Evolutionary conservation across 2,797 vertebrate species (phyloP).

Genomic region (Rhincodon typus): DNA sequence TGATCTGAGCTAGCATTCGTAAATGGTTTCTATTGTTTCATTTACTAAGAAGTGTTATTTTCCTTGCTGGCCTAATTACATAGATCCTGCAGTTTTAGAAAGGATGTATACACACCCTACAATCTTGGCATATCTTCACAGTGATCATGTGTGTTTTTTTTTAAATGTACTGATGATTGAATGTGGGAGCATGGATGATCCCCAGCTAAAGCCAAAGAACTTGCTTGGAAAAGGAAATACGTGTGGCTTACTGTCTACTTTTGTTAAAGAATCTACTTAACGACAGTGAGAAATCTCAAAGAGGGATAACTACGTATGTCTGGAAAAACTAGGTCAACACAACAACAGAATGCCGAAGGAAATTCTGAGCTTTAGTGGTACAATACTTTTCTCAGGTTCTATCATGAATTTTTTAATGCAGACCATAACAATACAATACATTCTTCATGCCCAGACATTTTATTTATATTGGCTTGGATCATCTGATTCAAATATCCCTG

Average conservation of each 20-base stretch:
- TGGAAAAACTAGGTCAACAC: not conserved
- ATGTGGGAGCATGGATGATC: not conserved
- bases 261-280: not conserved
- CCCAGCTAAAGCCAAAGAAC: not conserved
- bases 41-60: too few relatives aligned
- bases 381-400: too few relatives aligned
- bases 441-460: not conserved
- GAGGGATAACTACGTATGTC: not conserved
- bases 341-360: not conserved
- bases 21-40: too few relatives aligned
- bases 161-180: not conserved
- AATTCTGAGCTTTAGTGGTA: not conserved
- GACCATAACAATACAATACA: not conserved
- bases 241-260: not conserved
- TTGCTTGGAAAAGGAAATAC: not conserved
- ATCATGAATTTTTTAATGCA: not conserved
- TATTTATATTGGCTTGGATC: not conserved
- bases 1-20: too few relatives aligned
- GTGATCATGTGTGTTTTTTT: too few relatives aligned
- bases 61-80: too few relatives aligned
- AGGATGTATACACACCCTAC: too few relatives aligned
- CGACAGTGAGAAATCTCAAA: not conserved
- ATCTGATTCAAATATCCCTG: too few relatives aligned
- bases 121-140: too few relatives aligned
- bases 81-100: too few relatives aligned